Evolutionary conservation across 1,140 invertebrate species (phyloP).

Genomic region (Listronotus bonariensis): DNA sequence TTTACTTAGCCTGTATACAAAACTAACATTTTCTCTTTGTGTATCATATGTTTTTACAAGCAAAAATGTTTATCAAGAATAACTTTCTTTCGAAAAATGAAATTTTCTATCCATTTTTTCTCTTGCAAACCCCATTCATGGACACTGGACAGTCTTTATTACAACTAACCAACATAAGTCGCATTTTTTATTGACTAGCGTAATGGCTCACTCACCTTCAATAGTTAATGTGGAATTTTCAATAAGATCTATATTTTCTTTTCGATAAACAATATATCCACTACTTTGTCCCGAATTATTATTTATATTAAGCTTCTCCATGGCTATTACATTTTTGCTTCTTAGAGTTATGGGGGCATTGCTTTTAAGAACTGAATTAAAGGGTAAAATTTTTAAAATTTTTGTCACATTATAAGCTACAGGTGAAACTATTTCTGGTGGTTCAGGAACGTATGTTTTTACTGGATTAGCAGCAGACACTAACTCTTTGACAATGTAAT

Average conservation of each 20-base stretch:
- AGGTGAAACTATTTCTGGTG: constrained; percentile 47
- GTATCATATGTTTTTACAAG: too few relatives aligned
- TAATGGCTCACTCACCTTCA: constrained; percentile 8
- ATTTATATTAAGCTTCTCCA: constrained; percentile 64
- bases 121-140: too few relatives aligned
- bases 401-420: constrained; percentile 48
- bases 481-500: constrained; percentile 52
- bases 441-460: constrained; percentile 52
- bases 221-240: constrained; percentile 54
- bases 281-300: constrained; percentile 62
- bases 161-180: too few relatives aligned
- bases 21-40: too few relatives aligned
- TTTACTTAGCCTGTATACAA: too few relatives aligned
- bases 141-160: too few relatives aligned
- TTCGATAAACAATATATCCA: constrained; percentile 63
- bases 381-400: constrained; percentile 46
- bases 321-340: constrained; percentile 50
- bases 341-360: constrained; percentile 29
- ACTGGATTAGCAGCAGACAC: constrained; percentile 54
- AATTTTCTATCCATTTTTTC: too few relatives aligned
- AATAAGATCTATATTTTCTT: constrained; percentile 45
- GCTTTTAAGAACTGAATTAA: constrained; percentile 47
- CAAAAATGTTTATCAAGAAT: too few relatives aligned
- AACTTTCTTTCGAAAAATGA: too few relatives aligned
- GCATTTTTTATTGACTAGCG: too few relatives aligned